These are phyloP conservation scores for Forficula auricularia DNA, from an alignment of 1,140 invertebrate species.

Conservation along the genomic window DNA sequence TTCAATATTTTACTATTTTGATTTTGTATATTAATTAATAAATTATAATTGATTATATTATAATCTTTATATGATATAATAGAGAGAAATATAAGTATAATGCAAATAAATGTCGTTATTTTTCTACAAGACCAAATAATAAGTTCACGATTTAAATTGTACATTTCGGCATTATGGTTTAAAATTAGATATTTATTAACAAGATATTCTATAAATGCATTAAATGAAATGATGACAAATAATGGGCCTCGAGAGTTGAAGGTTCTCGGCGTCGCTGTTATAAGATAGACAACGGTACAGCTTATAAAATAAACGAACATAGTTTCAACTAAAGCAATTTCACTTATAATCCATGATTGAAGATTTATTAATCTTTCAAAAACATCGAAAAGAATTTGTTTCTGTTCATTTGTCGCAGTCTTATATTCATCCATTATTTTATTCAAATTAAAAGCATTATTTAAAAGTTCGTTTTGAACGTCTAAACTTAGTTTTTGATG, in stretches of 20 bases:
- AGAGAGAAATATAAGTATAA: not conserved
- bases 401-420: constrained; percentile 34
- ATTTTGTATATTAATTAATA: constrained; percentile 5
- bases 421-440: constrained; percentile 32
- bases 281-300: constrained; percentile 31
- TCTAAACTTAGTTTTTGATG: constrained; percentile 35
- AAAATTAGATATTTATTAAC: not conserved
- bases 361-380: constrained; percentile 35
- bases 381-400: constrained; percentile 32
- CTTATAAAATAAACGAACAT: constrained; percentile 34
- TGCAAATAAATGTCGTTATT: constrained; percentile 1
- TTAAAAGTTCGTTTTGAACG: constrained; percentile 34
- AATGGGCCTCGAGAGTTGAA: constrained; percentile 30
- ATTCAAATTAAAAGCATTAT: constrained; percentile 28
- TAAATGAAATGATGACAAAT: constrained; percentile 31
- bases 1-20: constrained; percentile 5
- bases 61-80: constrained; percentile 5
- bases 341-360: constrained; percentile 33
- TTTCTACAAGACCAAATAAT: constrained; percentile 6
- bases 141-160: constrained; percentile 1
- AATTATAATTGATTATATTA: constrained; percentile 6
- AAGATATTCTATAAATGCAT: constrained; percentile 19
- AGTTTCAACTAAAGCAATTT: constrained; percentile 39
- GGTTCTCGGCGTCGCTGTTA: constrained; percentile 33
- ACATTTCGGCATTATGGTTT: not conserved